phyloP scores from a whole-genome alignment of 2,113 vertebrate genomes.

The Grus americana region DNA sequence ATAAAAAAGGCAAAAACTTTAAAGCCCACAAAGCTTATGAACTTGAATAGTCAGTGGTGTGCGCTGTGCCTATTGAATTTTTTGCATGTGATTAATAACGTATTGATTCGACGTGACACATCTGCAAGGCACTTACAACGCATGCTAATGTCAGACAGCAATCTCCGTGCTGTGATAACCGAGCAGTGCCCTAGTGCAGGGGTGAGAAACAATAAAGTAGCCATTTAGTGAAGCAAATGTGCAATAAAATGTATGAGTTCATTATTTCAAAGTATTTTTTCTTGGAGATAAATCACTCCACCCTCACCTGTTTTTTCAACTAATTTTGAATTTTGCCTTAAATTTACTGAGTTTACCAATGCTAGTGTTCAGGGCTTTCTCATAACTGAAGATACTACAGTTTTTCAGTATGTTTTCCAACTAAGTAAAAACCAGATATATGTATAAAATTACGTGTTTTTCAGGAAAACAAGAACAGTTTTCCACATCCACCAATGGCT shows the following conservation, averaged over 20 bases:
- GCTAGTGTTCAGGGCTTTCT: not conserved
- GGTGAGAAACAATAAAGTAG: not conserved
- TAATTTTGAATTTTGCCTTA: not conserved
- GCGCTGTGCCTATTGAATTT: not conserved
- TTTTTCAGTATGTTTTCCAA: not conserved
- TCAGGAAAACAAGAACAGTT: not conserved
- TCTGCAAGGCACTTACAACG: not conserved
- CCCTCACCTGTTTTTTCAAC: not conserved
- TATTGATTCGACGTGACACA: not conserved
- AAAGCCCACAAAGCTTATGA: not conserved
- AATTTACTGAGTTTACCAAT: not conserved
- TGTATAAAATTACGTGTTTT: not conserved
- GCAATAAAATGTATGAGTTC: not conserved
- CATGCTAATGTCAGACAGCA: not conserved
- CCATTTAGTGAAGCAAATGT: not conserved
- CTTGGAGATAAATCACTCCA: not conserved
- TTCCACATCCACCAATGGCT: not conserved
- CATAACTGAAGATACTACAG: not conserved
- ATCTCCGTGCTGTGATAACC: rapidly evolving
- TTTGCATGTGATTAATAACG: not conserved
- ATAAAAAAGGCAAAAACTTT: not conserved
- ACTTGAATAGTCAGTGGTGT: not conserved
- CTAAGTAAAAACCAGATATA: not conserved
- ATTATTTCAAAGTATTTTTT: not conserved
- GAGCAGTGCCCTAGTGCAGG: not conserved